phyloP scores from a whole-genome alignment of 2,797 vertebrate genomes.

The Astyanax mexicanus region DNA sequence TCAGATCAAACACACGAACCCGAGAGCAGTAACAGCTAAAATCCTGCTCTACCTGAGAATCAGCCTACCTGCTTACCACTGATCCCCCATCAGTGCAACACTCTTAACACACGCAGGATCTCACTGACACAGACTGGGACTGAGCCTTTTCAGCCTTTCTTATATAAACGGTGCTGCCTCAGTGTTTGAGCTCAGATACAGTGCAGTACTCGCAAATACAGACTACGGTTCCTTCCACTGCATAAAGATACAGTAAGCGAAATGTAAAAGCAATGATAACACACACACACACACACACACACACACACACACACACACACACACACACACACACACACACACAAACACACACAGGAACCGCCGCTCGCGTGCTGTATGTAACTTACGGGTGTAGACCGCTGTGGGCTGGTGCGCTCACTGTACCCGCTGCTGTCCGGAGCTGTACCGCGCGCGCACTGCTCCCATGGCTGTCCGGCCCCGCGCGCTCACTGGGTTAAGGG shows the following conservation, averaged over 20 bases:
- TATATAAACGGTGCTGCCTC: background rate
- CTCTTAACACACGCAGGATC: too few species aligned
- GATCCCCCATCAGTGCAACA: background rate
- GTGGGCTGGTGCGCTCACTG: background rate
- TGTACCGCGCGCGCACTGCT: constrained; percentile 34
- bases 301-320: too few species aligned
- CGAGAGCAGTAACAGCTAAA: background rate
- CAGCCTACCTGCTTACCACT: constrained; percentile 8
- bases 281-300: too few species aligned
- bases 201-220: too few species aligned
- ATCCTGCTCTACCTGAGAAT: background rate
- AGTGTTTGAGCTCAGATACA: too few species aligned
- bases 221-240: constrained; percentile 1
- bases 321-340: too few species aligned
- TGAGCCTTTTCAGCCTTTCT: too few species aligned
- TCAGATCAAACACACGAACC: background rate
- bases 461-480: constrained; percentile 45
- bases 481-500: constrained; percentile 51
- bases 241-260: background rate
- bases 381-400: background rate
- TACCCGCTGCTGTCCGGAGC: constrained; percentile 47
- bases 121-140: too few species aligned
- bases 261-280: too few species aligned
- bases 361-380: too few species aligned
- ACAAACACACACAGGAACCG: too few species aligned